These are phyloP conservation scores for Jaculus jaculus DNA, from an alignment of 2,113 vertebrate genomes.

Conservation along the genomic window DNA sequence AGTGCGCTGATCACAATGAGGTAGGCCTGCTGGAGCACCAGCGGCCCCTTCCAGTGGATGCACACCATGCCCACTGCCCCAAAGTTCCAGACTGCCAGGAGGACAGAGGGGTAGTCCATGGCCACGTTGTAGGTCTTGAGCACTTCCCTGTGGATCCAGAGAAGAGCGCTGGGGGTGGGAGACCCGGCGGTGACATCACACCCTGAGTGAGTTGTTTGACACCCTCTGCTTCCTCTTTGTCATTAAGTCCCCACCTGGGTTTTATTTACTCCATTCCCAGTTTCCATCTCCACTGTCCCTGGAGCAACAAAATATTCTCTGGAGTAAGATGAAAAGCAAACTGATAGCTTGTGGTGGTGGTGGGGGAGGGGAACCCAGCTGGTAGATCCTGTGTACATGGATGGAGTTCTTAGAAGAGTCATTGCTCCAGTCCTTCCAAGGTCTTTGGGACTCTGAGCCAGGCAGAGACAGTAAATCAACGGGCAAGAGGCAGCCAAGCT, in stretches of 20 bases:
- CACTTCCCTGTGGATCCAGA: constrained; percentile 89
- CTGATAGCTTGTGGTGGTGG: fast-evolving
- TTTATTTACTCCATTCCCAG: background rate
- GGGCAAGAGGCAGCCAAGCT: background rate
- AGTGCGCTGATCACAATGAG: constrained; percentile 98
- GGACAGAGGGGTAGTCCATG: constrained; percentile 95
- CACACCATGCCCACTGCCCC: constrained; percentile 98
- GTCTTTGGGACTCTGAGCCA: background rate
- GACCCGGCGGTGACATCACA: background rate
- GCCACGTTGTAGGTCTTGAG: constrained; percentile 97
- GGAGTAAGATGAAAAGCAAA: background rate
- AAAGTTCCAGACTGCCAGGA: constrained; percentile 97
- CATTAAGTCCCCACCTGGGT: background rate
- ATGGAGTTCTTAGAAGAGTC: too few species aligned
- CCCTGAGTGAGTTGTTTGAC: too few species aligned
- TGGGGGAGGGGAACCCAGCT: too few species aligned
- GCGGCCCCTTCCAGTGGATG: constrained; percentile 98
- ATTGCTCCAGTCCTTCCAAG: background rate
- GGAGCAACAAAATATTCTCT: background rate
- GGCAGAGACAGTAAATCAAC: background rate
- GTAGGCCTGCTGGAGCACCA: constrained; percentile 96
- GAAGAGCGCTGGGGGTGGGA: background rate
- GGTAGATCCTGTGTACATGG: fast-evolving
- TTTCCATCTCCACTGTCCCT: background rate
- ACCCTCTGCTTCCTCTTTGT: background rate